Base-by-base conservation (phyloP, 2,888 invertebrate species). In the Alsophila aescularia region DNA sequence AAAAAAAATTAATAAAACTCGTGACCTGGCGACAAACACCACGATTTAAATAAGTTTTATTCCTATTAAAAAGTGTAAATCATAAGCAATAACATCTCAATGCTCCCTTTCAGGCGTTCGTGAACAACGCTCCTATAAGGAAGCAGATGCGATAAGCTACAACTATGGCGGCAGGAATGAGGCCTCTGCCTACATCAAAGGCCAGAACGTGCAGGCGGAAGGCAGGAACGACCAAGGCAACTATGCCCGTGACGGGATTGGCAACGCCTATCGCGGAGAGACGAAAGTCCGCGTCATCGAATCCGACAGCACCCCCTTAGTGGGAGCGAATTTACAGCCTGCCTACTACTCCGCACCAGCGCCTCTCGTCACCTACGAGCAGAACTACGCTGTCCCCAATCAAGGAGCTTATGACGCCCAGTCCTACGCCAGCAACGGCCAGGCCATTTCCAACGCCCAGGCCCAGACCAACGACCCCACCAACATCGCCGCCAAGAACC, bases 281-380 rank as follows among this genome's bases (percentile, higher is more conserved):
- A 78, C 77, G 2, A 59, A 69, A 13, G 81, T 81, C 3, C 75
- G 81, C 44, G 81, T 58, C 13, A 58, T 58, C 34, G 45, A 29
- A 8, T 27, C 52, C 14, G 58, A 53, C 3, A 37, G 41, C 35
- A 40, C 61, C 27, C 66, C 63, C 12, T 40, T 63, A 8, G 67
- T 65, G 15, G 66, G 67, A 42, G 64, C 66, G 24, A 5, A 8
- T 7, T 24, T 7, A 1, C 64, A 72, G 48, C 75, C 78, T 31
- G 77, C 65, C 8, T 89, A 81, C 73, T 85, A 82, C 66, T 67
- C 80, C 1, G 79, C 76, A 8, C 85, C 88, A 0, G 85, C 82
- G 0, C 77, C 81, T 9, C 70, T 89, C 44, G 70, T 87, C 57
- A 75, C 88, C 5, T 89, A 90, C 67, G 74, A 85, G 55, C 87